Evolutionary conservation across 2,113 vertebrate genomes (phyloP), one percentile per base, ranked within the genome.

Genomic region (Toxotes jaculatrix): DNA sequence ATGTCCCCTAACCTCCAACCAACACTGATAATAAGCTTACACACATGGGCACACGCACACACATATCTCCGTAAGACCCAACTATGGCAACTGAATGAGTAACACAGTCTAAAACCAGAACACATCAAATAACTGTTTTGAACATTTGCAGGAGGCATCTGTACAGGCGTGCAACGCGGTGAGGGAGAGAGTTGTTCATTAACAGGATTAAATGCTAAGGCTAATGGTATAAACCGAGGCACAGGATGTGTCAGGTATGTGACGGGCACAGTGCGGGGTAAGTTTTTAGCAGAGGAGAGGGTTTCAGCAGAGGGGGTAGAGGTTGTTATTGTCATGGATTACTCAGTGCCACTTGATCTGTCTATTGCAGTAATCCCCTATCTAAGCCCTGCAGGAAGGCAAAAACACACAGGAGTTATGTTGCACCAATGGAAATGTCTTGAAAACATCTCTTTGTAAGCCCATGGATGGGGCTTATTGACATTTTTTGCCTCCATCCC

Each of bases 241-340:
- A 90, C 84, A 81, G 87, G 83, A 91, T 91, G 90, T 84, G 90
- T 90, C 91, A 92, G 87, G 92, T 92, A 80, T 88, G 82, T 92
- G 91, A 92, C 80, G 75, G 84, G 88, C 74, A 86, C 76, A 71
- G 84, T 64, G 80, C 74, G 66, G 89, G 90, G 88, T 89, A 91
- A 83, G 85, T 89, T 94, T 43, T 89, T 61, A 84, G 80, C 57
- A 68, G 51, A 23, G 69, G 84, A 78, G 83, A 73, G 86, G 86
- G 79, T 53, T 87, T 67, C 65, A 47, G 79, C 13, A 10, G 68
- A 27, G 68, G 68, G 84, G 87, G 87, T 79, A 80, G 80, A 86
- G 92, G 84, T 92, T 93, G 90, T 93, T 94, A 90, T 93, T 93
- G 90, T 94, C 91, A 89, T 93, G 93, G 94, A 94, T 95, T 94